Conservation (phyloP, 2,113 vertebrate species). For the Burhinus oedicnemus region DNA sequence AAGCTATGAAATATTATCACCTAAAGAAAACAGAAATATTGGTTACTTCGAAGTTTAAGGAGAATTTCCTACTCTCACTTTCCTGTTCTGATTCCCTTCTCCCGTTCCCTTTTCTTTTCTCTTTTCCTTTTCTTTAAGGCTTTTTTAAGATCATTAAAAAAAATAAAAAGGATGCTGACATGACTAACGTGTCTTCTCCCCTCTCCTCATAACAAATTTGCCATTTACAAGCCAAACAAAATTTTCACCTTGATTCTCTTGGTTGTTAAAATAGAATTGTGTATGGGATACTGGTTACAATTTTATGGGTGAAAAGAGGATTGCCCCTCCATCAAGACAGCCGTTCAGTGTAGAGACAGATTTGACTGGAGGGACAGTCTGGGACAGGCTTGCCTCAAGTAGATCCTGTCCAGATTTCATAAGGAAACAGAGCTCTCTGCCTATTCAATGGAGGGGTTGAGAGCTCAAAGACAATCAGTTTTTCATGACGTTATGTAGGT, state of each 20-base stretch:
- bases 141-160: not conserved
- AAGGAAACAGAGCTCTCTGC: not conserved
- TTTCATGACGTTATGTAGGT: not conserved
- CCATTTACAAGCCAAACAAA: not conserved
- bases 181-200: not conserved
- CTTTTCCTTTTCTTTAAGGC: not conserved
- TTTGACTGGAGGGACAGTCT: not conserved
- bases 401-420: not conserved
- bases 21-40: not conserved
- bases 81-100: not conserved
- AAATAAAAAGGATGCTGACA: not conserved
- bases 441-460: not conserved
- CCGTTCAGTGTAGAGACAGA: not conserved
- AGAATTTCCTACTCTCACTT: not conserved
- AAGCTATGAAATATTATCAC: not conserved
- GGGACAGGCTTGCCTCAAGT: not conserved
- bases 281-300: not conserved
- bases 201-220: not conserved
- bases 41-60: not conserved
- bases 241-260: not conserved
- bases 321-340: not conserved
- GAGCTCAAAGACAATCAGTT: not conserved
- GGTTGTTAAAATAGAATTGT: not conserved
- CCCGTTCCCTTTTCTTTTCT: not conserved
- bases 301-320: not conserved